Evolutionary conservation across 2,113 vertebrate genomes (phyloP).

Genomic region (Ptyas mucosa): DNA sequence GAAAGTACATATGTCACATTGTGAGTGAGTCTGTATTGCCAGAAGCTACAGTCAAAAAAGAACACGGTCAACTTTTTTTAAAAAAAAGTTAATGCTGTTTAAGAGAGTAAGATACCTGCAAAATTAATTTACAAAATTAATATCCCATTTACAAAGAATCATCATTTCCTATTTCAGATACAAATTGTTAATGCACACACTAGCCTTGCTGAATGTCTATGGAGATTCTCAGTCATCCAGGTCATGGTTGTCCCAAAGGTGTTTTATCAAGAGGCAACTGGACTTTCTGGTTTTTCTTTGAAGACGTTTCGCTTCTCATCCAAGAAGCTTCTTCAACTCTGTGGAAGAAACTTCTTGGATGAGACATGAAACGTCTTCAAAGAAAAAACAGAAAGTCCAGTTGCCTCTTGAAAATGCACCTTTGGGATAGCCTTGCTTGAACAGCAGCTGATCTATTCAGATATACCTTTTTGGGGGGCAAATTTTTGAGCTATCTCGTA

Average conservation of each 20-base stretch:
- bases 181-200: not conserved
- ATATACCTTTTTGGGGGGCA: not conserved
- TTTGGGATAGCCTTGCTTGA: too few species aligned
- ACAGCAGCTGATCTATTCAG: not conserved
- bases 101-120: not conserved
- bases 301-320: too few species aligned
- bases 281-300: too few species aligned
- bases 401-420: too few species aligned
- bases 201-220: too few species aligned
- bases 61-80: not conserved
- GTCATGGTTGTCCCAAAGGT: too few species aligned
- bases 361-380: too few species aligned
- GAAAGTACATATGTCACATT: not conserved
- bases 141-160: not conserved
- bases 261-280: too few species aligned
- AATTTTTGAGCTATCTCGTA: not conserved
- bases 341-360: too few species aligned
- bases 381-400: too few species aligned
- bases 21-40: not conserved
- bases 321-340: too few species aligned
- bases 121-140: not conserved
- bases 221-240: too few species aligned
- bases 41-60: not conserved
- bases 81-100: not conserved
- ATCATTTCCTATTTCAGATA: not conserved